Percentiles rank a stretch among this genome's conserved stretches.
Conservation (phyloP, 2,888 invertebrate species). For the Troides helena region DNA sequence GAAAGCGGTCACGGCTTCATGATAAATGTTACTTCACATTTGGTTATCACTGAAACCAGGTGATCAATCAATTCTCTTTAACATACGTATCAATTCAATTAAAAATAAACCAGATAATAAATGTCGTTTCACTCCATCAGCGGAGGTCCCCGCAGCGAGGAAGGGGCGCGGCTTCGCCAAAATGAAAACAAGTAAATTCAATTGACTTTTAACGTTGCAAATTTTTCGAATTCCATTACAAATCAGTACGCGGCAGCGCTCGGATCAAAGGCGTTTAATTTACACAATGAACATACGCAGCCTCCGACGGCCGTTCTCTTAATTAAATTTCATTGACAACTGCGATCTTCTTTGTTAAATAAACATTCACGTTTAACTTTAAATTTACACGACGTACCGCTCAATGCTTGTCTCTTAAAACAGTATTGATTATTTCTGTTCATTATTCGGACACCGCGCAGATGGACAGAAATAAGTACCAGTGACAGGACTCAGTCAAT, state of each 20-base stretch:
- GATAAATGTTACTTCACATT: background rate
- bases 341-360: conserved; percentile 22
- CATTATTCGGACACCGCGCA: background rate
- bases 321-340: conserved; percentile 27
- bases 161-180: conserved; percentile 22
- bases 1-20: too few species aligned
- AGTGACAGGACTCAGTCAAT: too few species aligned
- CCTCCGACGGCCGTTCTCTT: conserved; percentile 22
- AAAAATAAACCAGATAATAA: conserved; percentile 6
- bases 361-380: conserved; percentile 16
- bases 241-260: conserved; percentile 46
- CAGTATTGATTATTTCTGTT: background rate
- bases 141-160: background rate
- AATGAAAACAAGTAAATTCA: conserved; percentile 63
- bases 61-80: background rate
- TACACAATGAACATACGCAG: conserved; percentile 50
- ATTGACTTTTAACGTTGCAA: conserved; percentile 65
- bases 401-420: background rate
- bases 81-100: background rate
- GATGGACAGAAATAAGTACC: too few species aligned
- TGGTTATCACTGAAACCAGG: background rate
- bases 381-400: background rate
- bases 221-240: conserved; percentile 62
- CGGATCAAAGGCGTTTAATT: conserved; percentile 61
- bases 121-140: background rate